phyloP scores from a whole-genome alignment of 2,797 vertebrate species.

The Hydrolagus colliei region DNA sequence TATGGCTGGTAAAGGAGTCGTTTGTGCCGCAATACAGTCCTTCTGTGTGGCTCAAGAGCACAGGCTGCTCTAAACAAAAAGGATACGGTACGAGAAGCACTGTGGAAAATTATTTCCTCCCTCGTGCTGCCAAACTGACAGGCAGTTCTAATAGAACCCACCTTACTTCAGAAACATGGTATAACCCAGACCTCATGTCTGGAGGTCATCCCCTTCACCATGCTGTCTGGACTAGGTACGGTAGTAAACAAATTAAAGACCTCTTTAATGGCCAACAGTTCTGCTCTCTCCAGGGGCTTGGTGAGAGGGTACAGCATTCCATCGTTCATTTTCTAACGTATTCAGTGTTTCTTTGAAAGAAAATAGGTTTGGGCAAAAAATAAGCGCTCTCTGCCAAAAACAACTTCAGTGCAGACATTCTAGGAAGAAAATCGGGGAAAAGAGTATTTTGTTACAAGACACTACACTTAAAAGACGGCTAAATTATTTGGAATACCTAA shows the following conservation, averaged over 20 bases:
- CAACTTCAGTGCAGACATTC: slow-evolving; percentile 3
- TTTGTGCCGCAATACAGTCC: background rate
- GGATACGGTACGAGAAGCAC: background rate
- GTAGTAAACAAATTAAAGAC: slow-evolving; percentile 32
- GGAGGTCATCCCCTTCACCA: slow-evolving; percentile 18
- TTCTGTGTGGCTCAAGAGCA: background rate
- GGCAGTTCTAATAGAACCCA: slow-evolving; percentile 15
- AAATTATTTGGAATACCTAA: background rate
- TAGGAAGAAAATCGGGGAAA: background rate
- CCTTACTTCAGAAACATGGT: slow-evolving; percentile 25
- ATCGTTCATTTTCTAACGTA: slow-evolving; percentile 1
- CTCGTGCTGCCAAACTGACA: slow-evolving; percentile 12
- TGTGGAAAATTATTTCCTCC: slow-evolving; percentile 7
- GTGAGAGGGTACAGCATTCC: slow-evolving; percentile 4
- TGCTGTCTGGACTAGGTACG: slow-evolving; percentile 23
- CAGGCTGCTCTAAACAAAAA: background rate
- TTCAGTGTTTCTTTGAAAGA: background rate
- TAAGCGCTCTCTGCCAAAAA: background rate
- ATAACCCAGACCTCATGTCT: slow-evolving; percentile 25
- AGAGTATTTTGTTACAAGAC: slow-evolving; percentile 2
- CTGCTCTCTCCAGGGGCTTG: background rate
- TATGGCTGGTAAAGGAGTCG: background rate
- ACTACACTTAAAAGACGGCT: background rate
- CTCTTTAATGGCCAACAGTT: slow-evolving; percentile 23
- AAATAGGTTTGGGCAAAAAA: background rate